Base-by-base conservation (phyloP, 2,113 vertebrate species). In the Anoura caudifer region DNA sequence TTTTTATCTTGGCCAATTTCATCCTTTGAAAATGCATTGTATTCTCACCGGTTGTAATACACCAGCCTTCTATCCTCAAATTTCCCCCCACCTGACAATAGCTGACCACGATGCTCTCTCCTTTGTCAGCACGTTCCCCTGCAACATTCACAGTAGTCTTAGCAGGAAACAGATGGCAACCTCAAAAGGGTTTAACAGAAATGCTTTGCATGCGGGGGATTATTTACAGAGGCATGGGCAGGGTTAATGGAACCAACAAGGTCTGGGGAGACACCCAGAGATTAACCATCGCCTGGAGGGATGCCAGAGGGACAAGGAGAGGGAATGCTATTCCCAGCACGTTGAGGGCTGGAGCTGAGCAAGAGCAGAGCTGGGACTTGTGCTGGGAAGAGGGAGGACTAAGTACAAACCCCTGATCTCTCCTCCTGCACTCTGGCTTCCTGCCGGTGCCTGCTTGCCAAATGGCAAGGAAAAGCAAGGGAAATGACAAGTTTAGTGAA, bases 121-220 rank as follows among this genome's bases (percentile, higher is more conserved):
- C 22, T 85, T 70, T 65, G 90, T 81, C 63, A 26, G 56, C 5
- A 1, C 31, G 61, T 67, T 72, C n/a, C 52, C 43, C 41, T 36
- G 28, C 59, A 73, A 1, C 81, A 31, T 7, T 52, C 75, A 43
- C 5, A 33, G 33, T 92, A 61, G 70, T 38, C 72, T 96, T 91
- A 47, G 87, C 67, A 95, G 69, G 76, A 81, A 94, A 84, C 90
- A 96, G 81, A 94, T 75, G 90, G 81, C 43, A 81, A 17, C 76
- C 45, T 90, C 52, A 13, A 36, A 73, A 36, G 76, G n/a, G 45
- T 77, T 95, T 92, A 96, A 85, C 81, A 16, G 92, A 81, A 95
- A 90, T 88, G 76, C 75, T 63, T 90, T 83, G 59, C 76, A 19
- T 0, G 12, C 59, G 52, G 85, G 81, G 87, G 87, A 95, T 92